Conservation (phyloP, 2,113 vertebrate species). For the Eidolon helvum region DNA sequence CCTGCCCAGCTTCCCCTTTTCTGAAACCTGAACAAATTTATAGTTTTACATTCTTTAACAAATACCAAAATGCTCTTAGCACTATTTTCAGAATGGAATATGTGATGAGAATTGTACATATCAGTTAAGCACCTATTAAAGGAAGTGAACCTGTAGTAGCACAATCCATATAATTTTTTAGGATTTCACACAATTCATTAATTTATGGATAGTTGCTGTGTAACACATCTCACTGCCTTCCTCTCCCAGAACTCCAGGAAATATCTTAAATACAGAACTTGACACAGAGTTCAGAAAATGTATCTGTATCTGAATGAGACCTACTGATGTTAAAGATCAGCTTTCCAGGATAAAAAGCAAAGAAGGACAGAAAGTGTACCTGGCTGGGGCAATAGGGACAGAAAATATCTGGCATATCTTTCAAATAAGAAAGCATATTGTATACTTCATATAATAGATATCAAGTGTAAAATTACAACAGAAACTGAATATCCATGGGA, state of each 20-base stretch:
- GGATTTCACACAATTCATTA: neutral
- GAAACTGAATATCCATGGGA: neutral
- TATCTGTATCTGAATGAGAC: neutral
- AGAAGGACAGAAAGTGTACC: neutral
- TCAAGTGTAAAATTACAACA: neutral
- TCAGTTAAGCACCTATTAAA: neutral
- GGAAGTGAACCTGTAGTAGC: neutral
- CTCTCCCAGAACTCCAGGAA: neutral
- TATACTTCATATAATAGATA: neutral
- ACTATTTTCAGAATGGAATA: neutral
- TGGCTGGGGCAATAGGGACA: neutral
- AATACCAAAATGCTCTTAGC: neutral
- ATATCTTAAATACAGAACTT: neutral
- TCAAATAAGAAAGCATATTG: neutral
- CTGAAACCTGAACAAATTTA: neutral
- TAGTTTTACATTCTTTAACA: neutral
- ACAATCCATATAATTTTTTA: neutral
- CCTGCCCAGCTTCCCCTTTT: neutral
- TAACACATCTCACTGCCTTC: neutral
- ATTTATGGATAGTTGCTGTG: neutral
- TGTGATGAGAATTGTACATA: neutral
- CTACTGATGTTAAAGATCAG: neutral
- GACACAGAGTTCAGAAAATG: neutral
- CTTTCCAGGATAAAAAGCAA: neutral
- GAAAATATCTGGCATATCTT: neutral